Evolutionary conservation across 2,113 vertebrate species (phyloP).

Genomic region (Rissa tridactyla): DNA sequence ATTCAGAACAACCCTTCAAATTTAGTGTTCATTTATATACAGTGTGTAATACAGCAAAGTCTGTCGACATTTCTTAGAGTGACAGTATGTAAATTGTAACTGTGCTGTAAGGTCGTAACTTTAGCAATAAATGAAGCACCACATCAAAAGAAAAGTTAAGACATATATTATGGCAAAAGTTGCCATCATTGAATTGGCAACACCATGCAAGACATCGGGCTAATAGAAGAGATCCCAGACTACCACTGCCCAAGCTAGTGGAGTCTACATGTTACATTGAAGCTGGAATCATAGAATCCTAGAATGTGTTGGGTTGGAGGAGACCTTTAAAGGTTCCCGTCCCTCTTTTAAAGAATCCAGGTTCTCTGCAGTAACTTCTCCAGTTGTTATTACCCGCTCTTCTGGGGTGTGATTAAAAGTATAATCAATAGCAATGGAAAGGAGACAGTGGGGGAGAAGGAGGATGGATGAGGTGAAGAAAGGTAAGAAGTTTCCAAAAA

Average conservation of each 20-base stretch:
- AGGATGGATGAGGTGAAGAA: not conserved
- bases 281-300: not conserved
- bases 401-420: not conserved
- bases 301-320: too few species aligned
- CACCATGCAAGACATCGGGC: not conserved
- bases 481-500: not conserved
- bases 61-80: not conserved
- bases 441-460: not conserved
- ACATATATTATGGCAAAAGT: not conserved
- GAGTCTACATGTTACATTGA: rapidly evolving
- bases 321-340: too few species aligned
- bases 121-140: not conserved
- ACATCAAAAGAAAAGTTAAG: not conserved
- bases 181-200: not conserved
- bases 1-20: not conserved
- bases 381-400: not conserved
- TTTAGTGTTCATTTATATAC: not conserved
- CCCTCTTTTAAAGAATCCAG: not conserved
- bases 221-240: not conserved
- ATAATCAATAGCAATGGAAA: not conserved
- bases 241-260: not conserved
- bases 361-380: not conserved
- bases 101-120: not conserved
- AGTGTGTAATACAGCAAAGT: not conserved
- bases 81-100: not conserved